A percentile compares a stretch with the other conserved stretches of the same genome.
Conservation (phyloP, 2,797 vertebrate species). For the Galago senegalensis region DNA sequence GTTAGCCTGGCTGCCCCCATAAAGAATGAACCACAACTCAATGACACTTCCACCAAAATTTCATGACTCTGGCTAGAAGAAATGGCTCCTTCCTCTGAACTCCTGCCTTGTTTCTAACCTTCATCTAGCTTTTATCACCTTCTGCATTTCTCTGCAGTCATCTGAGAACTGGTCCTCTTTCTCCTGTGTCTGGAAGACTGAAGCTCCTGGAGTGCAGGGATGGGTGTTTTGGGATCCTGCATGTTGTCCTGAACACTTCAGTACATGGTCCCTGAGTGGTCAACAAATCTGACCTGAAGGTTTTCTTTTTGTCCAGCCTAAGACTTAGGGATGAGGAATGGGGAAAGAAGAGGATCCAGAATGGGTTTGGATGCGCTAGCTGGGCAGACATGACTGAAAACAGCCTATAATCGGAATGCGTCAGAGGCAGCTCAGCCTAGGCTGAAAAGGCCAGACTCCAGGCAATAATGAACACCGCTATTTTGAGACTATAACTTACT, state of each 20-base stretch:
- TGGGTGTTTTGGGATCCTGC: neutral
- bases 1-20: neutral
- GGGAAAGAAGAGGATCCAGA: neutral
- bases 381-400: neutral
- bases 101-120: neutral
- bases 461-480: slow-evolving; percentile 41
- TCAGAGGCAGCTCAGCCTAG: neutral
- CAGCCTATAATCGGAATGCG: neutral
- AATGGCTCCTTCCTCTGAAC: neutral
- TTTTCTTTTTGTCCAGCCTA: neutral
- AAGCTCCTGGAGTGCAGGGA: neutral
- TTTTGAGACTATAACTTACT: slow-evolving; percentile 58
- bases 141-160: neutral
- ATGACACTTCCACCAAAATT: neutral
- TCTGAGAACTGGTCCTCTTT: slow-evolving; percentile 13
- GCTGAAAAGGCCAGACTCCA: slow-evolving; percentile 8
- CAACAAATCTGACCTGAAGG: neutral
- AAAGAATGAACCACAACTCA: neutral
- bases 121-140: neutral
- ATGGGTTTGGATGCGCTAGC: neutral
- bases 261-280: neutral
- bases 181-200: neutral
- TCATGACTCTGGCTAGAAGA: neutral
- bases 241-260: neutral
- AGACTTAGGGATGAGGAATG: neutral